phyloP scores from a whole-genome alignment of 92 coral and sea anemone species.

The Zoanthus sansibaricus region DNA sequence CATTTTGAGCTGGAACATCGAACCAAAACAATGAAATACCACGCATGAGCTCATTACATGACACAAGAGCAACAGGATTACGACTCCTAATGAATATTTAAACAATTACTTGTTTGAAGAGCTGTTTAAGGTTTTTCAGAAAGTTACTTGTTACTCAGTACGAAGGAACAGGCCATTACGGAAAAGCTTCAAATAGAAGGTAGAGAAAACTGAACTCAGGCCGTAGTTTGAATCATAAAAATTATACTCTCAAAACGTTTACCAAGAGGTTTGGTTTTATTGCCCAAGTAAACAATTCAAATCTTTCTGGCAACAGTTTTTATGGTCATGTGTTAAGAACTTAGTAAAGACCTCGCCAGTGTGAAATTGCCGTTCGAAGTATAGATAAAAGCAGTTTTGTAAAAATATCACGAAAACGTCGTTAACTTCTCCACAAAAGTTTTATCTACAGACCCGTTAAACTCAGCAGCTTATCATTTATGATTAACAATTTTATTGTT shows the following conservation, averaged over 20 bases:
- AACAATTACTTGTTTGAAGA: conserved; percentile 44
- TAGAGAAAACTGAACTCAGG: not conserved
- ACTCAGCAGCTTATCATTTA: not conserved
- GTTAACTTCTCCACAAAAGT: not conserved
- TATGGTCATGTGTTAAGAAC: not conserved
- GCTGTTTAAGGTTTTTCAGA: conserved; percentile 78
- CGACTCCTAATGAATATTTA: conserved; percentile 12
- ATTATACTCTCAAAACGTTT: not conserved
- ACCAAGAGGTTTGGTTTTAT: too few species aligned
- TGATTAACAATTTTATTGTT: not conserved
- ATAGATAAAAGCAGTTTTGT: not conserved
- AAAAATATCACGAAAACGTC: not conserved
- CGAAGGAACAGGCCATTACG: conserved; percentile 69
- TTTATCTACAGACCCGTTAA: not conserved
- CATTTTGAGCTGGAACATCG: conserved; percentile 12
- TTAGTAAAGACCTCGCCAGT: not conserved
- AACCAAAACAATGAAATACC: conserved; percentile 10
- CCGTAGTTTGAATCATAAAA: not conserved
- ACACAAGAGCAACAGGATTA: conserved; percentile 14
- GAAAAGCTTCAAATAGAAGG: conserved; percentile 67
- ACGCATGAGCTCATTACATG: conserved; percentile 49
- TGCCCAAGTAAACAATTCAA: not conserved
- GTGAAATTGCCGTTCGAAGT: not conserved
- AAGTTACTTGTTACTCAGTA: conserved; percentile 78
- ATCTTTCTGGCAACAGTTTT: not conserved